Base-by-base conservation (phyloP, 2,888 invertebrate species). In the Corythucha ciliata region DNA sequence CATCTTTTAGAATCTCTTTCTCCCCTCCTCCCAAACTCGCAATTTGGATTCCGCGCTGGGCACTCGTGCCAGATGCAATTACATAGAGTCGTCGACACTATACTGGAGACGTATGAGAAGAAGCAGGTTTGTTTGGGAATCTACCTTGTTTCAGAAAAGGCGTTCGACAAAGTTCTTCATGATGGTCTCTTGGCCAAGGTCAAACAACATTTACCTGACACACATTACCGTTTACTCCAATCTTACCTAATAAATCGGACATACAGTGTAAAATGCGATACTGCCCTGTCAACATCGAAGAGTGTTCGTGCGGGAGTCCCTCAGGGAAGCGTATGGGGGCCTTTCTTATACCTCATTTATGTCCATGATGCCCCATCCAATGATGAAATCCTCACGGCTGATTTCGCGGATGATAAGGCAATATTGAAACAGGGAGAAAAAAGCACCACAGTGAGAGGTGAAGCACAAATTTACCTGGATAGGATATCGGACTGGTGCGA, bases 161-260 rank as follows among this genome's bases (percentile, higher is more conserved):
- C 58, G 10, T 58, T 58, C 22, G 58, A 58, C 33, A 48, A 52
- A 52, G 57, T 56, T 2, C 22, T 37, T n/a, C n/a, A n/a, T n/a
- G n/a, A n/a, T n/a, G n/a, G n/a, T n/a, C n/a, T n/a, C n/a, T n/a
- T n/a, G n/a, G n/a, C n/a, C n/a, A n/a, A n/a, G n/a, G n/a, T n/a
- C n/a, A n/a, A n/a, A n/a, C n/a, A n/a, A n/a, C n/a, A n/a, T n/a
- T n/a, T n/a, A n/a, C n/a, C n/a, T n/a, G n/a, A n/a, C n/a, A n/a
- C n/a, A n/a, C n/a, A n/a, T n/a, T n/a, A n/a, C n/a, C n/a, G n/a
- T n/a, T n/a, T n/a, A n/a, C n/a, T n/a, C n/a, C n/a, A n/a, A n/a
- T n/a, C n/a, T n/a, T n/a, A n/a, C n/a, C n/a, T n/a, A n/a, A n/a
- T n/a, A n/a, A n/a, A n/a, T n/a, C n/a, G n/a, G n/a, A n/a, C n/a